Base-by-base conservation (phyloP, 1,140 invertebrate genomes). In the Diprion similis region DNA sequence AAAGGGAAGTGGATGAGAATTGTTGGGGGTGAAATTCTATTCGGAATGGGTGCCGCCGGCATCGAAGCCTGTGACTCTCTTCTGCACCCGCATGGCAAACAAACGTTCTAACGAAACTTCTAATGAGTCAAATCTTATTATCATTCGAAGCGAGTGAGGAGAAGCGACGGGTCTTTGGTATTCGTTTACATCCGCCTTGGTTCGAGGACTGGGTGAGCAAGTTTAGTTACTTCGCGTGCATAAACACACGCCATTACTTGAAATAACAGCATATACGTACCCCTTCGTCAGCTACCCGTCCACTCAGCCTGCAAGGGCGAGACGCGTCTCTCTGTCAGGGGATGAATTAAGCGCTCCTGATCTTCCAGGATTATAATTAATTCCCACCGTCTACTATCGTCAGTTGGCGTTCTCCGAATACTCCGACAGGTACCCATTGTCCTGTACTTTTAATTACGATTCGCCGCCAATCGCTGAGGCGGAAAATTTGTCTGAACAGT, bases 91-190 rank as follows among this genome's bases (percentile, higher is more conserved):
- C 59, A 70, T 70, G 71, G 81, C 81, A 83, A 84, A 84, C 80
- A 83, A 82, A 82, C 24, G 80, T 78, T 79, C 79, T 79, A 82
- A 84, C 82, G 82, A 83, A 84, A 83, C 82, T 83, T 83, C 80
- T 83, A 84, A 84, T 80, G 80, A 83, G 80, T 80, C 75, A 78
- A 84, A 83, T 83, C 81, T 82, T 84, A 83, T 84, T 83, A 81
- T 83, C 81, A 84, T 83, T 79, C 81, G 73, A 74, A 79, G 78
- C 78, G 71, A 70, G 68, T 46, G 67, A 78, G 73, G 37, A 19
- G 66, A 18, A 19, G 15, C 19, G 66, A 15, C 17, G 59, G 17
- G 59, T 15, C 17, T 64, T 7, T 3, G 66, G 66, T 68, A 4
- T 68, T 67, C 11, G 68, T 78, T 6, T 59, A 74, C 73, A 66